Evolutionary conservation across 2,113 vertebrate genomes (phyloP), one percentile per base, ranked within the genome.

Genomic region (Chaetodon trifascialis): DNA sequence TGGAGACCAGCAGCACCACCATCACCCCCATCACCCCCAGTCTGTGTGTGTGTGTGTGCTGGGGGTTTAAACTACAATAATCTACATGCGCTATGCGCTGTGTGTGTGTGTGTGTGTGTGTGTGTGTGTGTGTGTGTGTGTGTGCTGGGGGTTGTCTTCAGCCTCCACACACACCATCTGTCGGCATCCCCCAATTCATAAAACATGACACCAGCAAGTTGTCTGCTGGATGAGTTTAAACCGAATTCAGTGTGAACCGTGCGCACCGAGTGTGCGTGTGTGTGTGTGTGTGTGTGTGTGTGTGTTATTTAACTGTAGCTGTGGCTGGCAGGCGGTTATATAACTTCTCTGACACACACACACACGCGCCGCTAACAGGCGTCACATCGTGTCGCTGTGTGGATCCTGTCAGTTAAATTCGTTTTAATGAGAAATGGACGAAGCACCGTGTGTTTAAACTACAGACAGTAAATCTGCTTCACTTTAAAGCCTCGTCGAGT

Each of bases 121-220:
- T n/a, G n/a, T n/a, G 73, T 23, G 54, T 58, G 73, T 25, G 68
- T 62, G 66, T 25, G 63, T 7, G 40, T n/a, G 54, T 19, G 56
- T 15, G 47, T 4, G 70, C 8, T 1, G 30, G 68, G 73, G 67
- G 60, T 23, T 73, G 47, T 68, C n/a, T 30, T 52, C 76, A 38
- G 36, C 44, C 63, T 60, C 40, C 59, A 75, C 80, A 68, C 72
- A 36, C 68, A 68, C 88, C 94, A 94, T 95, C 94, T 92, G 94
- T 85, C 63, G 82, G 23, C 91, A 62, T 73, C 81, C 89, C 75
- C 80, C 86, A 76, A 78, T 78, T 83, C 86, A 76, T 60, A 78
- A 85, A 88, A 85, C 86, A 60, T 67, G 81, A 86, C 73, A 82
- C 68, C 81, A 63, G 36, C n/a, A 9, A 15, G 3, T 55, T 73